phyloP scores from a whole-genome alignment of 2,113 vertebrate species.

The Miniopterus natalensis region DNA sequence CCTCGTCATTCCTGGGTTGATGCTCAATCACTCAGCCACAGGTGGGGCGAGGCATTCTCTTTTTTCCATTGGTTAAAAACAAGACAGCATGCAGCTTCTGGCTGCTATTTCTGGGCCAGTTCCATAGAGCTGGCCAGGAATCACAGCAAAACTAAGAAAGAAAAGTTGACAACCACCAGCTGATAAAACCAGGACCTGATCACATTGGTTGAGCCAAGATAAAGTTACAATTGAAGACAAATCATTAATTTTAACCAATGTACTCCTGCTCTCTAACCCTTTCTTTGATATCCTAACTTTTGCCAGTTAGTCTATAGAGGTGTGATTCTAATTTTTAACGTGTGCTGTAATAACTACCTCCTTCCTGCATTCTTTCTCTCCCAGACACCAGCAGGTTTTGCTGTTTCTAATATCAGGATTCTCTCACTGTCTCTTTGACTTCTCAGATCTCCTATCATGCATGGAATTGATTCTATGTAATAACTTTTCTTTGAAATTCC shows the following conservation, averaged over 20 bases:
- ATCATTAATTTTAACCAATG: background rate
- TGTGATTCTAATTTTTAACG: background rate
- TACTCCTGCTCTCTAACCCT: background rate
- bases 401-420: background rate
- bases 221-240: background rate
- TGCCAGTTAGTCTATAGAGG: background rate
- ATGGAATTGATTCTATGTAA: background rate
- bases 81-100: background rate
- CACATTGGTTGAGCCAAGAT: background rate
- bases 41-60: background rate
- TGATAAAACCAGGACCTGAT: background rate
- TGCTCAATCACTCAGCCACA: too few relatives aligned
- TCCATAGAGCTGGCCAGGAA: background rate
- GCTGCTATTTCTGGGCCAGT: background rate
- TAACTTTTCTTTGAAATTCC: conserved; percentile 11
- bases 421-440: background rate
- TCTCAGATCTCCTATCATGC: background rate
- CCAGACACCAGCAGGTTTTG: background rate
- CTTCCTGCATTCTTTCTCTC: background rate
- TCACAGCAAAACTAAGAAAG: background rate
- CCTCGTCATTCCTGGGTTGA: too few relatives aligned
- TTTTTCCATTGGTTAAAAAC: background rate
- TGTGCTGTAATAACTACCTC: background rate
- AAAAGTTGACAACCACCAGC: background rate
- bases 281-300: background rate